phyloP scores from a whole-genome alignment of 1,140 invertebrate genomes.

The Leguminivora glycinivorella region DNA sequence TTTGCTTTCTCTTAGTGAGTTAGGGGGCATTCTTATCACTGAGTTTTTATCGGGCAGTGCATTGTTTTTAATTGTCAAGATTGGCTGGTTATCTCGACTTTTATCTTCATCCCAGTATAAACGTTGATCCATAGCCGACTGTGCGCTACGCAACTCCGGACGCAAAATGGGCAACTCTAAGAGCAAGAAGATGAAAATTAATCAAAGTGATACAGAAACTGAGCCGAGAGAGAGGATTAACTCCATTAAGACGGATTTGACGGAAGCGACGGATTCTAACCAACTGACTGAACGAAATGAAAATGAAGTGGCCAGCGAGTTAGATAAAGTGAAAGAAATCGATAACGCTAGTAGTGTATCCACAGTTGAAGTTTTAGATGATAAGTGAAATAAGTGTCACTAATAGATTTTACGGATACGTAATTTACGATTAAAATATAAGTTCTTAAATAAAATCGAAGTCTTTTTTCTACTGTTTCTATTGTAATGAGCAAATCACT shows the following conservation, averaged over 20 bases:
- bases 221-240: conserved; percentile 54
- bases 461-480: too few relatives aligned
- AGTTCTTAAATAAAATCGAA: background rate
- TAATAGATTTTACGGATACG: background rate
- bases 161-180: conserved; percentile 67
- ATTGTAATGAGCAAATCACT: too few relatives aligned
- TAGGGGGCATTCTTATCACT: conserved; percentile 51
- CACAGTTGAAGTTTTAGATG: conserved; percentile 69
- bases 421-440: background rate
- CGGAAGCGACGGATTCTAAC: conserved; percentile 35
- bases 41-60: conserved; percentile 38
- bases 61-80: conserved; percentile 48
- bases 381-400: conserved; percentile 54
- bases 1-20: conserved; percentile 52
- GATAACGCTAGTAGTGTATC: conserved; percentile 72
- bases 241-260: conserved; percentile 58
- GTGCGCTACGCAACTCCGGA: conserved; percentile 38
- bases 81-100: conserved; percentile 40
- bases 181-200: conserved; percentile 70
- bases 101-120: conserved; percentile 49
- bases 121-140: conserved; percentile 41
- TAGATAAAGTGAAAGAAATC: conserved; percentile 43
- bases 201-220: conserved; percentile 42
- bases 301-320: conserved; percentile 31
- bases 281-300: conserved; percentile 29